Base-by-base conservation (phyloP, 2,888 invertebrate genomes). In the Julus scandinavius region DNA sequence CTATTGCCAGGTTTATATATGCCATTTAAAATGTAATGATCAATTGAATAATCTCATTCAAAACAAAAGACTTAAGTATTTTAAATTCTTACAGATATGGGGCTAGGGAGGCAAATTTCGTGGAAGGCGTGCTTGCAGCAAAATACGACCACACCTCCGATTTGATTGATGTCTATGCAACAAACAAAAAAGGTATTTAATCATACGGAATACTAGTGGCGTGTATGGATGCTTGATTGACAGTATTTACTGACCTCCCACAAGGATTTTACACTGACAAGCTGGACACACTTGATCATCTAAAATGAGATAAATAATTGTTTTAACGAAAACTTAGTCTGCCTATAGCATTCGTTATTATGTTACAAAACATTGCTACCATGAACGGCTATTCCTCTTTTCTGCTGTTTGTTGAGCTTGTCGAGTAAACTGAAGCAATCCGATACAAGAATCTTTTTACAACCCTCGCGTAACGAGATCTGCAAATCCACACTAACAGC, bases 91-190 rank as follows among this genome's bases (percentile, higher is more conserved):
- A 92, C 92, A 90, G 90, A 90, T 87, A 89, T 90, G 88, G 90
- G 90, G 6, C 90, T 90, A 0, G 95, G 95, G 90, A 97, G 93
- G 92, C 98, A 98, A 89, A 95, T 95, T 92, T 96, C 95, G 92
- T 98, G 98, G 92, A 97, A 98, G 11, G 95, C 95, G 93, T 98
- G 98, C 90, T 96, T 95, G 92, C 98, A 98, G 92, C 96, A 96
- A 92, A 97, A 98, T 88, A 96, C 95, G 90, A 96, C 94, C 89
- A 97, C 93, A 92, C 96, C 95, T 90, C 95, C 95, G 49, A 95
- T 94, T 89, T 94, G 94, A 0, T 95, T 94, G 49, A 94, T 93
- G 93, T 97, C 96, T 95, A 91, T 41, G 93, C 92, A 86, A 89
- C 86, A 89, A 63, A 13, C 29, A 11, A 72, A 49, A 15, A 86